These are phyloP conservation scores for Mizuhopecten yessoensis DNA, from an alignment of 1,140 invertebrate genomes.

Conservation along the genomic window DNA sequence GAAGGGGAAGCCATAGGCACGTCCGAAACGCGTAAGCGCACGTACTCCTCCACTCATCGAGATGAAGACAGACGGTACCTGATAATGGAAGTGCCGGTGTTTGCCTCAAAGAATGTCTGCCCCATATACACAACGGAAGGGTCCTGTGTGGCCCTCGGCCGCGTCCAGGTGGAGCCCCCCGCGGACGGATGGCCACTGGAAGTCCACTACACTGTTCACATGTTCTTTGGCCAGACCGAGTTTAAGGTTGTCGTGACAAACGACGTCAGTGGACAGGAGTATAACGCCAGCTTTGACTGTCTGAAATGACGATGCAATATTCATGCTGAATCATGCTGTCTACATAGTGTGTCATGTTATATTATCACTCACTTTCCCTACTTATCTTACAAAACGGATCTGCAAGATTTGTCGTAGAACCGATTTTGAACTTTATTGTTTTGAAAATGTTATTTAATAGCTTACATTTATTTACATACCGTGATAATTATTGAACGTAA, in stretches of 20 bases:
- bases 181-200: conserved; percentile 22
- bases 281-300: too few relatives aligned
- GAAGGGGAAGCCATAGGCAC: neutral
- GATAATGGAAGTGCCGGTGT: neutral
- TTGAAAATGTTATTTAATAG: too few relatives aligned
- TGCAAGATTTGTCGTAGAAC: too few relatives aligned
- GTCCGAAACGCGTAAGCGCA: neutral
- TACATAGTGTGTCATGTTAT: too few relatives aligned
- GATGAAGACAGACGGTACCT: neutral
- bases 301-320: too few relatives aligned
- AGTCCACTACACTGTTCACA: neutral
- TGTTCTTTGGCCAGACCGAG: conserved; percentile 43
- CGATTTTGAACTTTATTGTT: too few relatives aligned
- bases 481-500: too few relatives aligned
- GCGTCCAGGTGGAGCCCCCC: neutral
- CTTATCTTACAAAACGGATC: too few relatives aligned
- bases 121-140: conserved; percentile 41
- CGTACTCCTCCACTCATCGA: neutral
- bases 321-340: too few relatives aligned
- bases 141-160: neutral
- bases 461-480: too few relatives aligned
- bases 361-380: too few relatives aligned
- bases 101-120: neutral
- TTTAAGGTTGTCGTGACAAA: conserved; percentile 28
- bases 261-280: too few relatives aligned